Percentiles rank a stretch among this genome's conserved stretches.
Conservation (phyloP, 2,113 vertebrate species). For the Colaptes auratus region DNA sequence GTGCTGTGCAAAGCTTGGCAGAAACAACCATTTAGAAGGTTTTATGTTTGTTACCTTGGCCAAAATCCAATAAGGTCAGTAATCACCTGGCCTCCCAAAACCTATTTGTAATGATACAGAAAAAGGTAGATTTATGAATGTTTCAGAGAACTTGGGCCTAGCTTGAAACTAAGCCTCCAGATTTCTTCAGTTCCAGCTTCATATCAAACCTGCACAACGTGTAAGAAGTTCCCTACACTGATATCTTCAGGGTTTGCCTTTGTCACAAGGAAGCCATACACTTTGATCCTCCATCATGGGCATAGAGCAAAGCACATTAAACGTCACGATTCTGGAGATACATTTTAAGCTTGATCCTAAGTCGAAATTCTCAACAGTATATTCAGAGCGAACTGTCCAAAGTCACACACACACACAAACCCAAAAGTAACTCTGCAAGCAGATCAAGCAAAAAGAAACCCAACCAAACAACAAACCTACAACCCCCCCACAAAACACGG, state of each 20-base stretch:
- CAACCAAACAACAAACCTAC: background rate
- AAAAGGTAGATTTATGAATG: background rate
- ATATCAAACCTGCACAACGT: accelerated
- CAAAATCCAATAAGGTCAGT: background rate
- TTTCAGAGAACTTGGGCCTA: background rate
- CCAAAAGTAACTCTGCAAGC: too few species aligned
- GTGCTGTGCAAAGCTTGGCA: background rate
- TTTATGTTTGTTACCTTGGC: background rate
- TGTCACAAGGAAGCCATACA: background rate
- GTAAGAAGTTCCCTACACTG: background rate
- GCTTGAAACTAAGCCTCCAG: background rate
- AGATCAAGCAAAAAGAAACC: background rate
- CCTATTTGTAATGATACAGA: background rate
- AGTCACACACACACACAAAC: background rate
- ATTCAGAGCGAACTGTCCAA: background rate
- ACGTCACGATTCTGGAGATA: background rate
- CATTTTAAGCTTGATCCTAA: background rate
- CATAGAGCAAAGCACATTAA: background rate
- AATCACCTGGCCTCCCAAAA: background rate
- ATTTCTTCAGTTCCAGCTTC: background rate
- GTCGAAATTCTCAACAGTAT: background rate
- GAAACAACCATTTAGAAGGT: background rate
- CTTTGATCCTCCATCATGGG: background rate
- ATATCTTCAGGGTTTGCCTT: background rate
- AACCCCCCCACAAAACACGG: background rate